These are phyloP conservation scores for Caiman crocodilus DNA, from an alignment of 2,797 vertebrate species.

Conservation along the genomic window DNA sequence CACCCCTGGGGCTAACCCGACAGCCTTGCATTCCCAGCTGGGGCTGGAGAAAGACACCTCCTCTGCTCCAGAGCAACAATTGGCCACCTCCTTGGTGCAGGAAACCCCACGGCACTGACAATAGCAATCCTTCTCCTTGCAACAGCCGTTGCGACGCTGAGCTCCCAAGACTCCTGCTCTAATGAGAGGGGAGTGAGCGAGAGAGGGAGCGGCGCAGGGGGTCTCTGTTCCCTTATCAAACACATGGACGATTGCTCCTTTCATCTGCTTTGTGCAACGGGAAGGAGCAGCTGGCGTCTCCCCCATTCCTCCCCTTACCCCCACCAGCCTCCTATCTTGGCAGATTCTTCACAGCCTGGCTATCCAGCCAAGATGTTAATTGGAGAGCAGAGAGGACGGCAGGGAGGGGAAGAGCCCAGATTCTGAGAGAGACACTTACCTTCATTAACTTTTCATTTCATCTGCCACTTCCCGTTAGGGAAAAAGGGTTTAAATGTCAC, in stretches of 20 bases:
- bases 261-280: fast-evolving
- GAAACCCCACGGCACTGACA: background rate
- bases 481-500: background rate
- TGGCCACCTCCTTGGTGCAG: background rate
- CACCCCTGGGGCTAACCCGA: background rate
- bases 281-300: slow-evolving; percentile 12
- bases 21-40: background rate
- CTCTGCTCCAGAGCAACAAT: fast-evolving
- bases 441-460: background rate
- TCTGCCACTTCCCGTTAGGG: background rate
- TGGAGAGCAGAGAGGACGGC: background rate
- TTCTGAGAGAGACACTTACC: background rate
- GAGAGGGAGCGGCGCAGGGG: background rate
- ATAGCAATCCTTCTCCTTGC: background rate
- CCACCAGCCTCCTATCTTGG: background rate
- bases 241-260: background rate
- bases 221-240: fast-evolving
- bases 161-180: fast-evolving
- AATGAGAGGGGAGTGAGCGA: background rate
- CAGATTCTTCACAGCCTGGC: fast-evolving
- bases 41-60: background rate
- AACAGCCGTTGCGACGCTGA: fast-evolving
- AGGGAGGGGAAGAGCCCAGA: background rate
- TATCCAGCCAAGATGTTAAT: fast-evolving
- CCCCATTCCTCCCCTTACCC: background rate